These are phyloP conservation scores for Polypedilum vanderplanki DNA, from an alignment of 1,140 invertebrate species.

Conservation along the genomic window DNA sequence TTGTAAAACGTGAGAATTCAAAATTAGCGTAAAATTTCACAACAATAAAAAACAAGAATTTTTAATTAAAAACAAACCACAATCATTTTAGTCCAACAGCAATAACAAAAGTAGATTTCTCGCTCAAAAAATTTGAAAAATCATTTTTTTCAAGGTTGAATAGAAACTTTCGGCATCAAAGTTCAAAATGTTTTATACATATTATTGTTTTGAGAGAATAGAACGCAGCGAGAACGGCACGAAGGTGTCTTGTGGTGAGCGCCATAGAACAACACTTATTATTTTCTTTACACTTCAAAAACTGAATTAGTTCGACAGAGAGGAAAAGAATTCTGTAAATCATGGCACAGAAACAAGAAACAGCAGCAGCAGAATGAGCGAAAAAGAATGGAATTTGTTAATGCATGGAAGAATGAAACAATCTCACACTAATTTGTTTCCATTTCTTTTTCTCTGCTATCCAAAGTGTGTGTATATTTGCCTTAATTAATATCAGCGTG, in stretches of 20 bases:
- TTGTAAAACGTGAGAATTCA: no score
- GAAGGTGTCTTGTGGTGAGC: constrained; percentile 1
- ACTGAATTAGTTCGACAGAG: not conserved
- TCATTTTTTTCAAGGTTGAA: no score
- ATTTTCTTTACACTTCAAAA: not conserved
- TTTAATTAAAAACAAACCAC: no score
- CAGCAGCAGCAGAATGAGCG: not conserved
- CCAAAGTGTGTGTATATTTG: not conserved
- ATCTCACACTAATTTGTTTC: constrained; percentile 24
- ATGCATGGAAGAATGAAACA: constrained; percentile 15
- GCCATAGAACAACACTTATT: not conserved
- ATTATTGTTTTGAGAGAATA: not conserved
- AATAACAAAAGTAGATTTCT: no score
- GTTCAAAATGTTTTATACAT: no score
- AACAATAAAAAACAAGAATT: no score
- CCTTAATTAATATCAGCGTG: constrained; percentile 27
- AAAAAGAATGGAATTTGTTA: not conserved
- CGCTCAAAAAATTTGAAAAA: no score
- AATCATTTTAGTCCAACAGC: no score
- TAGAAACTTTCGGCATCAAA: no score
- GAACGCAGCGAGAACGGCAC: not conserved
- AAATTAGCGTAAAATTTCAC: no score
- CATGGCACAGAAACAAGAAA: not conserved
- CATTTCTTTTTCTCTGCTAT: not conserved
- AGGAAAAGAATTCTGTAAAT: not conserved